phyloP scores from a whole-genome alignment of 1,140 invertebrate species.

The Portunus trituberculatus region DNA sequence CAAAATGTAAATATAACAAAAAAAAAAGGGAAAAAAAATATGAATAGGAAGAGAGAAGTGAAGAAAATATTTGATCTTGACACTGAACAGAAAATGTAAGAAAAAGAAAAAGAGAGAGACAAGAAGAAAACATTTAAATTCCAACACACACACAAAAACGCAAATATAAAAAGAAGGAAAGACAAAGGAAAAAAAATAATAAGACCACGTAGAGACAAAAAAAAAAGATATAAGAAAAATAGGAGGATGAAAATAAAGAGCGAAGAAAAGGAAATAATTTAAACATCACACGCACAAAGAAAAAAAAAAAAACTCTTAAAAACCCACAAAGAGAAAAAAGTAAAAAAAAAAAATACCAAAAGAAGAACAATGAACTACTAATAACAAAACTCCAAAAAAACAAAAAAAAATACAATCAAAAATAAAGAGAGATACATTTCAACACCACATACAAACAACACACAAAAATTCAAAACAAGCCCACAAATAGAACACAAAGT shows the following conservation, averaged over 20 bases:
- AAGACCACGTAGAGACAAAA: not conserved
- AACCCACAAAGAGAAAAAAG: too few species aligned
- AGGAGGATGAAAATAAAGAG: not conserved
- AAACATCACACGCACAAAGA: not conserved
- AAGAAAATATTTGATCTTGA: too few species aligned
- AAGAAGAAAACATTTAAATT: not conserved
- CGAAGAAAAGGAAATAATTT: not conserved
- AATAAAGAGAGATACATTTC: too few species aligned
- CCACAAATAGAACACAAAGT: too few species aligned
- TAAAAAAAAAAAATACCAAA: too few species aligned
- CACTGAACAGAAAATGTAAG: not conserved
- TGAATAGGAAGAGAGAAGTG: not conserved
- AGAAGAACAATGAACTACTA: too few species aligned
- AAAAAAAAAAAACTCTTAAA: too few species aligned
- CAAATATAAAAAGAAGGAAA: not conserved
- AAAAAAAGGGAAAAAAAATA: not conserved
- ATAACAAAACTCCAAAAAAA: too few species aligned
- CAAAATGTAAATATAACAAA: not conserved
- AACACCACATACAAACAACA: too few species aligned
- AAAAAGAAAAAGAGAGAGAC: not conserved
- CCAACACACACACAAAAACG: not conserved
- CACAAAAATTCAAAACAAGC: too few species aligned
- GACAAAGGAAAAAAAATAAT: not conserved
- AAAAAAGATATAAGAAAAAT: not conserved
- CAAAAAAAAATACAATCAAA: too few species aligned